Base-by-base conservation (phyloP, 2,113 vertebrate species). In the Atrichornis clamosus region DNA sequence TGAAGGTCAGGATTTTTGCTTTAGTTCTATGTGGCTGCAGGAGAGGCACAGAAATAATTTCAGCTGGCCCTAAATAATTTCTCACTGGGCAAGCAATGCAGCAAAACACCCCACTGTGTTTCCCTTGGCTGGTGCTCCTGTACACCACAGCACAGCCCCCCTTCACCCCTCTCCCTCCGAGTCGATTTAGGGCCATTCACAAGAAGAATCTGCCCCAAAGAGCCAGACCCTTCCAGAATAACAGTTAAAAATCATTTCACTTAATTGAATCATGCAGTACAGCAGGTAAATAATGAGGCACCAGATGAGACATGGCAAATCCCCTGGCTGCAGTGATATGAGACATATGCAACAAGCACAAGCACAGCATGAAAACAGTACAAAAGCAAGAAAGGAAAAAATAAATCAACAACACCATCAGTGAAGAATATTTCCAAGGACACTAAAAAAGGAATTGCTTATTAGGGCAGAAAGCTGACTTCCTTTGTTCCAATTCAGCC, bases 1-100 rank as follows among this genome's bases (percentile, higher is more conserved):
- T 93, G 44, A 99, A 99, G 39, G 94, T 84, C 62, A 99, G 95
- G 47, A n/a, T 63, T 87, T 39, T n/a, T n/a, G 28, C 47, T 70
- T 69, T 30, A 55, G n/a, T 14, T 79, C 47, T 30, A 1, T 39
- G 46, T 0, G 28, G 95, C 98, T 98, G 94, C 70, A 90, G 85
- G 28, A 55, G 49, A 87, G 14, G 69, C 50, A 67, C 47, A 82
- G 30, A 39, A 76, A 44, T 33, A 13, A 13, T 39, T 63, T 65
- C 0, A 24, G 39, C 27, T 46, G 53, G 49, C 26, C 27, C 20
- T 22, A 73, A 87, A 12, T 27, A 47, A 3, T 39, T 81, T 50
- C 62, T 44, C 35, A 22, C 26, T 14, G 10, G 49, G 30, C 50
- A 83, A 50, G 23, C 12, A 30, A 46, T 3, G 41, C 26, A 75